Evolutionary conservation across 2,113 vertebrate genomes (phyloP).

Genomic region (Eudorcas thomsonii): DNA sequence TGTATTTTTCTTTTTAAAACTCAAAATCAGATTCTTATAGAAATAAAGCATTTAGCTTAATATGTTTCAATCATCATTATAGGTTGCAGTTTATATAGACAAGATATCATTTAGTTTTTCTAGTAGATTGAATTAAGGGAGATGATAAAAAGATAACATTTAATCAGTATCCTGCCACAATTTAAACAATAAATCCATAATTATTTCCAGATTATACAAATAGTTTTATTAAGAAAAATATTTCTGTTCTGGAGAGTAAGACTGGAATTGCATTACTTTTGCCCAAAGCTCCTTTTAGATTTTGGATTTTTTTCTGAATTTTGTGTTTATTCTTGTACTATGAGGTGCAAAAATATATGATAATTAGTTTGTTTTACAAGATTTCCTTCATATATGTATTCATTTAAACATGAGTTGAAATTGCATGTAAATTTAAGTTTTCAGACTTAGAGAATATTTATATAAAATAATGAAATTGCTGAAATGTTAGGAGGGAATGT

Average conservation of each 20-base stretch:
- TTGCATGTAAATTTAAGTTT: neutral
- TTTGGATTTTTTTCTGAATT: neutral
- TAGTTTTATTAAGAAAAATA: neutral
- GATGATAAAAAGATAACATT: neutral
- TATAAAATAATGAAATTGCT: neutral
- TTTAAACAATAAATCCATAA: neutral
- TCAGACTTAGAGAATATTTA: neutral
- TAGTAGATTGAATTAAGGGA: neutral
- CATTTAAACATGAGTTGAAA: neutral
- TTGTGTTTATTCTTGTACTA: neutral
- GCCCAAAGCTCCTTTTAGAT: neutral
- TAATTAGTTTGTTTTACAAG: neutral
- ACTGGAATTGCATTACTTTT: neutral
- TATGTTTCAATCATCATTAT: neutral
- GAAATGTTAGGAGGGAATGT: neutral
- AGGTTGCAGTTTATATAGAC: neutral
- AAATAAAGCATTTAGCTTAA: neutral
- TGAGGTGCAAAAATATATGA: neutral
- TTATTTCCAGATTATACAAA: neutral
- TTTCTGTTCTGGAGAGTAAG: neutral
- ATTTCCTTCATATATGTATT: neutral
- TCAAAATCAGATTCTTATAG: neutral
- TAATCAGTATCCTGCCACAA: neutral
- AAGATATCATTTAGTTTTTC: neutral
- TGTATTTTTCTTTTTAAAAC: neutral